A percentile compares a stretch with the other conserved stretches of the same genome.
These are phyloP conservation scores for Hafferia zeledoni DNA, from an alignment of 2,797 vertebrate species.

Conservation along the genomic window DNA sequence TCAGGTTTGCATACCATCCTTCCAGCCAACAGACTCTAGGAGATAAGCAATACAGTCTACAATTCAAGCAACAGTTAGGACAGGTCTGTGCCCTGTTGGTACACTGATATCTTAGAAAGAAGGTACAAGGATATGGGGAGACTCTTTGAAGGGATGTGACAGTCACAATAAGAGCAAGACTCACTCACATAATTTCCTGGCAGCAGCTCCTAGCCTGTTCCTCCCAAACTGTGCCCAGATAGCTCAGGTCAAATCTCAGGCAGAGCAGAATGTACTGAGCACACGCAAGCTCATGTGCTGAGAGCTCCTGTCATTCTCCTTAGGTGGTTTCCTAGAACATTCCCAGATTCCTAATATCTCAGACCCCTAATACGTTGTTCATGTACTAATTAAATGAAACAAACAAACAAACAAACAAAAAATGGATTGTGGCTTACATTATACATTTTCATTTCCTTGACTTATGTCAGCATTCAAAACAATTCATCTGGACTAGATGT, in stretches of 20 bases:
- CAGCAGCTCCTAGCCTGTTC: background rate
- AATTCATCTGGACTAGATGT: background rate
- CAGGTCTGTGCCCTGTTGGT: background rate
- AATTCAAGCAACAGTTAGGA: background rate
- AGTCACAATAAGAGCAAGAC: background rate
- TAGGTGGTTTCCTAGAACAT: background rate
- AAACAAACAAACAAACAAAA: background rate
- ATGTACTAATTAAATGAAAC: background rate
- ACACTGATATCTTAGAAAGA: background rate
- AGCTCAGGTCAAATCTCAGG: background rate
- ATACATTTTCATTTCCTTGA: background rate
- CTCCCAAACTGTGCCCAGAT: background rate
- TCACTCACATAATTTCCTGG: background rate
- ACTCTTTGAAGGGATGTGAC: accelerated
- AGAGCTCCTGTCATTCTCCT: background rate
- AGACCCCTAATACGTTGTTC: background rate
- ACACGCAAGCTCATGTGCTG: accelerated
- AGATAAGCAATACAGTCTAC: background rate
- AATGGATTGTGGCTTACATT: background rate
- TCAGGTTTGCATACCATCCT: background rate
- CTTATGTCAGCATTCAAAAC: background rate
- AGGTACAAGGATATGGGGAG: background rate
- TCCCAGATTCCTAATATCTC: background rate
- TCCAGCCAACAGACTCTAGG: background rate
- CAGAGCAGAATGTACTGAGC: background rate